Evolutionary conservation across 2,888 invertebrate genomes (phyloP), one percentile per base, ranked within the genome.

Genomic region (Adela reaumurella): DNA sequence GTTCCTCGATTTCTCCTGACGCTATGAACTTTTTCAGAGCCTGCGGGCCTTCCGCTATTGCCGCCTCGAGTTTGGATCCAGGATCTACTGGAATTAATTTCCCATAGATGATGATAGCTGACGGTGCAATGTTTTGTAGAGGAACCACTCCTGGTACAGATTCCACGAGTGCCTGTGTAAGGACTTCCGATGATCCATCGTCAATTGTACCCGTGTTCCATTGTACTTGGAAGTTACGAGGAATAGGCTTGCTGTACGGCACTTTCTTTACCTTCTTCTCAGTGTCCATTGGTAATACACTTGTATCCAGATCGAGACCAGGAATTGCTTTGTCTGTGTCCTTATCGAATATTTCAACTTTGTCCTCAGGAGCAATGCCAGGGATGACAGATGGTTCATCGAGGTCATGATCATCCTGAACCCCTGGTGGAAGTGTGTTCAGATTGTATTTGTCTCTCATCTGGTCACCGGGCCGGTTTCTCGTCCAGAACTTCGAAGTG

Each of bases 401-500:
- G 67, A 82, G 64, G 51, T 74, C 73, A 62, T 72, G 71, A 53
- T 76, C 74, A 66, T 76, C 76, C 56, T 77, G 81, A 19, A 83
- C 81, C 51, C 94, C 93, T 46, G 90, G 89, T 17, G 95, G 94
- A 51, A 95, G 74, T 14, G 92, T 94, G 65, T 97, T 97, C 53
- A 97, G 81, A 70, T 97, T 96, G 70, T 97, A 98, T 73, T 97
- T 96, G 68, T 99, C 99, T 63, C 97, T 86, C 94, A 98, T 97
- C 50, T 90, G 84, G 78, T 99, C 99, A 17, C 99, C 99, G 1
- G 99, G 99, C 46, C 98, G 85, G 74, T 99, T 99, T 54, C 99
- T 82, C 2, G 99, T 97, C 99, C 99, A 99, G 77, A 99, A 99
- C 76, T 99, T 99, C 19, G 89, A 92, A 19, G 97, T 95, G 63